Evolutionary conservation across 2,888 invertebrate genomes (phyloP), one percentile per base, ranked within the genome.

Genomic region (Oscheius sp.): DNA sequence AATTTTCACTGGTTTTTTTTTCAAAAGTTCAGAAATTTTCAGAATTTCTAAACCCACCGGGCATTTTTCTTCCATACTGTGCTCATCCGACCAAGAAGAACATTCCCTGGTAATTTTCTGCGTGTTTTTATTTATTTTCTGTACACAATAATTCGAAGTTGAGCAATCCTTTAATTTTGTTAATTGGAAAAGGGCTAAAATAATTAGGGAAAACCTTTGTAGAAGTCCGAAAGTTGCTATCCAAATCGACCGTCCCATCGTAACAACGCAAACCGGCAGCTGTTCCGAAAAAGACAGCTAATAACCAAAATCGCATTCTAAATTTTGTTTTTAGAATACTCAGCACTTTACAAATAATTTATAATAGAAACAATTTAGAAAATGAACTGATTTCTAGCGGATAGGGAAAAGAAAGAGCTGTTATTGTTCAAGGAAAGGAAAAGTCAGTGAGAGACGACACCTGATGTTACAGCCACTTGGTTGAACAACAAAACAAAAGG

Each of bases 1-100:
- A n/a, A n/a, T n/a, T n/a, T n/a, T n/a, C n/a, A n/a, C n/a, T n/a
- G n/a, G n/a, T n/a, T n/a, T n/a, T n/a, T n/a, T n/a, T n/a, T n/a
- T n/a, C n/a, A n/a, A n/a, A n/a, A n/a, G n/a, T n/a, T n/a, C 9
- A 45, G 9, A 45, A 45, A 45, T 9, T 45, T 45, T 9, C 9
- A 45, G 16, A 45, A 45, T 12, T 12, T 12, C 16, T 45, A 9
- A 12, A 45, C 69, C 35, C 27, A 80, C 80, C 56, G 81, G 81
- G 27, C 81, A 81, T 27, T 75, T 77, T 71, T 81, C 81, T 53
- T 81, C 81, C 78, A 81, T 81, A 21, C 73, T 79, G 56, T 81
- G 78, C 35, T 81, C 81, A 56, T 81, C 81, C 25, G 78, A 75
- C 74, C 73, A 81, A 2, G 81, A 79, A 25, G 76, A 74, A 58